Evolutionary conservation across 2,888 invertebrate species (phyloP).

Genomic region (Drosophila barbarae): DNA sequence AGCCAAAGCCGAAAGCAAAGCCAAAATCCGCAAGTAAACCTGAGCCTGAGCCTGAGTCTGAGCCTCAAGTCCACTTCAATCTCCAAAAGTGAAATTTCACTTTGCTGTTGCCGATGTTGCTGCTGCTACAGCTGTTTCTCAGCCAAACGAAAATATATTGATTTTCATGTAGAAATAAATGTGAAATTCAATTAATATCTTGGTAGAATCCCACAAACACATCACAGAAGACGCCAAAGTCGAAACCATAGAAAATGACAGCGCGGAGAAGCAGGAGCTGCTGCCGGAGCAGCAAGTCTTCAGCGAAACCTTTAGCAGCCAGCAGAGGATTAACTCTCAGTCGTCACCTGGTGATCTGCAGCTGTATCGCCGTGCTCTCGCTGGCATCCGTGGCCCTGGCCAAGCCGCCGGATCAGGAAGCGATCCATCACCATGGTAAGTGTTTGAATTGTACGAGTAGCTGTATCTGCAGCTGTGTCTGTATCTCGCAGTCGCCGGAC

Average conservation of each 20-base stretch:
- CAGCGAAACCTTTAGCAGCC: not conserved
- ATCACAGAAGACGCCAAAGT: not conserved
- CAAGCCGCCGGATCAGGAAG: conserved; percentile 53
- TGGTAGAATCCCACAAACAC: conserved; percentile 6
- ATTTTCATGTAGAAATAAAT: conserved; percentile 1
- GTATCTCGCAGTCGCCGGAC: conserved; percentile 1
- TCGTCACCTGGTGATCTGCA: conserved; percentile 9
- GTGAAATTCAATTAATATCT: conserved; percentile 16
- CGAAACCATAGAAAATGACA: conserved; percentile 2
- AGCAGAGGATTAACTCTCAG: conserved; percentile 18
- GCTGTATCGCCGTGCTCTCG: conserved; percentile 13
- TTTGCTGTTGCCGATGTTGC: conserved; percentile 42
- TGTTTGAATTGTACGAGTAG: conserved; percentile 1
- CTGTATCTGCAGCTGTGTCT: conserved; percentile 5
- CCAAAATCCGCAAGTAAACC: not conserved
- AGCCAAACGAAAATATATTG: not conserved
- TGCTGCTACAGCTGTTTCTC: conserved; percentile 24
- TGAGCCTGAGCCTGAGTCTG: conserved; percentile 11
- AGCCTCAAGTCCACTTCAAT: conserved; percentile 49
- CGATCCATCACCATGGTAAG: conserved; percentile 59
- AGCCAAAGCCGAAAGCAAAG: conserved; percentile 2
- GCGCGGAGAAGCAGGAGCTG: conserved; percentile 5
- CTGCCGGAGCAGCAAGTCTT: not conserved
- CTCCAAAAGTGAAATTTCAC: conserved; percentile 72
- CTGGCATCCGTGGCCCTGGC: conserved; percentile 29